Conservation (phyloP, 2,888 invertebrate genomes). For the Oscheius myriophilus region DNA sequence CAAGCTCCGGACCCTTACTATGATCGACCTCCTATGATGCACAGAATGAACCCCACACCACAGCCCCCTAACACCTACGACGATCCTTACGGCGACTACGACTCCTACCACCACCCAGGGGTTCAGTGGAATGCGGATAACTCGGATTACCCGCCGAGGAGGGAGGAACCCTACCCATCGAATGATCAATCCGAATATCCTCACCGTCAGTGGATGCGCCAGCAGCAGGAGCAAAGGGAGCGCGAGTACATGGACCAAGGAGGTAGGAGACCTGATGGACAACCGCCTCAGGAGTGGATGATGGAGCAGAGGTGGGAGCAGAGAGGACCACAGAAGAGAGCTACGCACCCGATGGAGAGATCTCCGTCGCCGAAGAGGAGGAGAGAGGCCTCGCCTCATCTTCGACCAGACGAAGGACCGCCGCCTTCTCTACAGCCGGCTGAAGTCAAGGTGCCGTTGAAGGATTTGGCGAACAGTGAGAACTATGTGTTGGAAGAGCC, state of each 20-base stretch:
- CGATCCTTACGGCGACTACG: background rate
- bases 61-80: background rate
- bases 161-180: background rate
- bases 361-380: slow-evolving; percentile 10
- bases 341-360: background rate
- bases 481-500: slow-evolving; percentile 11
- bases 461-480: background rate
- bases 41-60: background rate
- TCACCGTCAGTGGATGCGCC: no score
- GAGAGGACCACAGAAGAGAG: background rate
- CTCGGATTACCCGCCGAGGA: background rate
- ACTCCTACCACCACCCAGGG: background rate
- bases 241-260: no score
- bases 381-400: background rate
- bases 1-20: background rate
- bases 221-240: no score
- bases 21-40: background rate
- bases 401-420: no score
- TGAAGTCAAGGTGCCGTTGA: background rate
- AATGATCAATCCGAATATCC: background rate
- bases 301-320: background rate
- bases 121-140: background rate
- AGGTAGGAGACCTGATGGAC: no score
- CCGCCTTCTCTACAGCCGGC: no score
- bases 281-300: no score